A percentile compares a stretch with the other conserved stretches of the same genome.
phyloP scores from a whole-genome alignment of 2,888 invertebrate species.

The Pristionchus mayeri region DNA sequence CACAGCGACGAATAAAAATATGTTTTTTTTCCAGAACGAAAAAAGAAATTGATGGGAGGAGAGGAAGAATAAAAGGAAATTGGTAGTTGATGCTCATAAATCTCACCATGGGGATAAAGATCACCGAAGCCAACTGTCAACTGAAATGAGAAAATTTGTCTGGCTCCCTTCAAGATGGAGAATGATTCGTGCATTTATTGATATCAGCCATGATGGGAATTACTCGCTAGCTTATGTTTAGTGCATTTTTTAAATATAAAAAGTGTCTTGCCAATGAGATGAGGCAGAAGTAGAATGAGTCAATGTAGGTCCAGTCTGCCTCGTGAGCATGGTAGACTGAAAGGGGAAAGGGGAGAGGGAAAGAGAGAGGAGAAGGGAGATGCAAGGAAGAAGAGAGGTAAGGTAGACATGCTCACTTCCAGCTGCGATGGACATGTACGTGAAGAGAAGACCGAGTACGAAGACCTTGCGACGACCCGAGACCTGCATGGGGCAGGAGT shows the following conservation, averaged over 20 bases:
- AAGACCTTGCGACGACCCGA: conserved; percentile 52
- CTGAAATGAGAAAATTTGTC: conserved; percentile 53
- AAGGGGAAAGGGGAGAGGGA: too few species aligned
- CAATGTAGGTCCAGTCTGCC: conserved; percentile 70
- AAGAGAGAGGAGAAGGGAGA: too few species aligned
- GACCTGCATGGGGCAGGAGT: too few species aligned
- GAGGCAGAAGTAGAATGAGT: conserved; percentile 74
- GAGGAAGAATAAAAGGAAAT: too few species aligned
- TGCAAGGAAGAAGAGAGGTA: too few species aligned
- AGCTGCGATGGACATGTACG: conserved; percentile 71
- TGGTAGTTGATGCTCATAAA: neutral
- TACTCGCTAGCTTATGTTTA: too few species aligned
- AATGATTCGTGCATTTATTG: too few species aligned
- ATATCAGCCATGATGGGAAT: too few species aligned
- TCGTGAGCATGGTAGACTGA: conserved; percentile 54
- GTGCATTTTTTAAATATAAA: neutral
- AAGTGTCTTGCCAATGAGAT: conserved; percentile 68
- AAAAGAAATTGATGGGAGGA: too few species aligned
- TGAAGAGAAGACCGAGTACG: conserved; percentile 67
- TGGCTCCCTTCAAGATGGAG: too few species aligned
- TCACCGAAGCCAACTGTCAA: conserved; percentile 75
- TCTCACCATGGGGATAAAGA: conserved; percentile 64
- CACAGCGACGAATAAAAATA: too few species aligned
- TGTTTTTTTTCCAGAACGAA: too few species aligned
- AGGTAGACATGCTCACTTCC: conserved; percentile 51